Percentiles rank a stretch among this genome's conserved stretches.
Evolutionary conservation across 2,888 invertebrate species (phyloP).

Genomic region (Clunio marinus): DNA sequence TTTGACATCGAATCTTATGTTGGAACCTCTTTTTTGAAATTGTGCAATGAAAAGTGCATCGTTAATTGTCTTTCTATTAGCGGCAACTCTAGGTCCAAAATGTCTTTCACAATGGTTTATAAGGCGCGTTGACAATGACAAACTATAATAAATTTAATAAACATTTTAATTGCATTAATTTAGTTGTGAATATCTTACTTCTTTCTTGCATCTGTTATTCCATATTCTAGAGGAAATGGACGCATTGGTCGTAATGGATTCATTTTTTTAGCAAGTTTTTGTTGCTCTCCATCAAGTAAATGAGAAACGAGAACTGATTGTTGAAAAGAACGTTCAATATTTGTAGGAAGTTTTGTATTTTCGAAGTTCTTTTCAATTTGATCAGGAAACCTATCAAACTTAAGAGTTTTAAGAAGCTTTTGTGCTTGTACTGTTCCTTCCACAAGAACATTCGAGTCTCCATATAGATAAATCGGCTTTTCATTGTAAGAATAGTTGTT

Average conservation of each 20-base stretch:
- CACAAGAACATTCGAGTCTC: conserved; percentile 61
- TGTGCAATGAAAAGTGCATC: conserved; percentile 57
- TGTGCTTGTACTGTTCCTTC: conserved; percentile 75
- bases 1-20: conserved; percentile 61
- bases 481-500: too few species aligned
- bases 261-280: conserved; percentile 68
- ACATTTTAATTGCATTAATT: neutral
- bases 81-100: conserved; percentile 55
- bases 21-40: conserved; percentile 59
- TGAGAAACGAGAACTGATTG: conserved; percentile 62
- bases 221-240: conserved; percentile 67
- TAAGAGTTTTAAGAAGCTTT: conserved; percentile 72
- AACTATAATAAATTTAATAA: conserved; percentile 53
- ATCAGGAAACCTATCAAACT: conserved; percentile 60
- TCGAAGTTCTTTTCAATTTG: conserved; percentile 55
- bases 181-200: conserved; percentile 56
- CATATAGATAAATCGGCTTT: conserved; percentile 58
- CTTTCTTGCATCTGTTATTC: conserved; percentile 65
- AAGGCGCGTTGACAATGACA: conserved; percentile 61
- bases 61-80: conserved; percentile 57
- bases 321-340: conserved; percentile 58
- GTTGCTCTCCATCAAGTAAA: conserved; percentile 73
- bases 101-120: conserved; percentile 65
- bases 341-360: conserved; percentile 53
- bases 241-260: conserved; percentile 66